Evolutionary conservation across 2,888 invertebrate species (phyloP).

Genomic region (Nemurella pictetii): DNA sequence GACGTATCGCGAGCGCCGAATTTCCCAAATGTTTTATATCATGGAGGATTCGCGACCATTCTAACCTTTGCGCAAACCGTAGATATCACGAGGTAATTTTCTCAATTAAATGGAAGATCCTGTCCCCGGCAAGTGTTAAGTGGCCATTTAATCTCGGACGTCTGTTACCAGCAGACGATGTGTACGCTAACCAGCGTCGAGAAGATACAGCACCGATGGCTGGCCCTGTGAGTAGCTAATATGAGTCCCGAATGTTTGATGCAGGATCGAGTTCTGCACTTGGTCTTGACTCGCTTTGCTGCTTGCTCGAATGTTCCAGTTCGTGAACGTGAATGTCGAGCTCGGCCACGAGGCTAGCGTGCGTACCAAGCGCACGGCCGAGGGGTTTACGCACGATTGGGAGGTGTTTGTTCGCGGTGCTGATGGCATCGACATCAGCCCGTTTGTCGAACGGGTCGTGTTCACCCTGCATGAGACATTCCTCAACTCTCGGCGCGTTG

Average conservation of each 20-base stretch:
- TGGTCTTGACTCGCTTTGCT: background rate
- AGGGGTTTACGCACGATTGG: constrained; percentile 98
- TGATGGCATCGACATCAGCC: constrained; percentile 83
- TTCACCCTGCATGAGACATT: constrained; percentile 92
- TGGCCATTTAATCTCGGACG: background rate
- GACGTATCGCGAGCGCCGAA: background rate
- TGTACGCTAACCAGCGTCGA: background rate
- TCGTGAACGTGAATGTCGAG: constrained; percentile 80
- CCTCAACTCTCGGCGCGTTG: constrained; percentile 85
- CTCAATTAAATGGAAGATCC: background rate
- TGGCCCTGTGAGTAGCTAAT: background rate
- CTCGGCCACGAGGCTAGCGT: constrained; percentile 88
- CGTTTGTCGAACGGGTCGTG: constrained; percentile 88
- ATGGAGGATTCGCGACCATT: background rate
- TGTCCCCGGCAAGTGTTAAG: background rate
- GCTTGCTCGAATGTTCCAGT: constrained; percentile 44
- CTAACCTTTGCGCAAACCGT: background rate
- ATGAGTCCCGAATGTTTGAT: background rate
- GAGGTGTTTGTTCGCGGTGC: constrained; percentile 89
- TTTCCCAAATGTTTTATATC: background rate
- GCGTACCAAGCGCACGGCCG: constrained; percentile 77
- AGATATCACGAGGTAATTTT: background rate
- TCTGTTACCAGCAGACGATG: background rate
- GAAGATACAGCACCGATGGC: background rate
- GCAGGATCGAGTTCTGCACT: background rate